Conservation (phyloP, 2,888 invertebrate species). For the Tipula lateralis region DNA sequence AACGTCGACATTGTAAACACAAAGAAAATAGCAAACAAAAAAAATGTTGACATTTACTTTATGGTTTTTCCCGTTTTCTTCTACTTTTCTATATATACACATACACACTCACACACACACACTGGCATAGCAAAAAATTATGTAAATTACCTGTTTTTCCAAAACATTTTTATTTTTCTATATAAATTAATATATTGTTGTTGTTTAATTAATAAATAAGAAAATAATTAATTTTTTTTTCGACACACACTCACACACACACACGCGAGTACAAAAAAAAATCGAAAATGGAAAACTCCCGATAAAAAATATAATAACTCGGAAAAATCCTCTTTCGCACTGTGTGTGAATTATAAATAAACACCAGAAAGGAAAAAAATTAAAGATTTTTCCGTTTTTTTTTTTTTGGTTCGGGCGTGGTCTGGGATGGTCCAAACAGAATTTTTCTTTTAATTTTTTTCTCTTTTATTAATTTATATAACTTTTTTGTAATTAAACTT, state of each 20-base stretch:
- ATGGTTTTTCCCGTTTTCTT: not conserved
- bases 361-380: not conserved
- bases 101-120: not conserved
- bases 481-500: not conserved
- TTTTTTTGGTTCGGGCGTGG: slow-evolving; percentile 25
- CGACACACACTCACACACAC: no score
- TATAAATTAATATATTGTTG: not conserved
- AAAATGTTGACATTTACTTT: slow-evolving; percentile 19
- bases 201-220: not conserved
- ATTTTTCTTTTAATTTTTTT: not conserved
- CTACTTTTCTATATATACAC: not conserved
- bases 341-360: slow-evolving; percentile 11
- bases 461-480: no score
- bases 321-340: not conserved
- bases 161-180: not conserved
- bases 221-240: not conserved
- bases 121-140: not conserved
- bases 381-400: slow-evolving; percentile 25
- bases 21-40: not conserved
- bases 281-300: not conserved
- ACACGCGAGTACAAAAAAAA: not conserved
- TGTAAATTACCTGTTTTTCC: slow-evolving; percentile 1
- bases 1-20: not conserved
- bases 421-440: slow-evolving; percentile 26
- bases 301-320: not conserved